Percentiles rank a stretch among this genome's conserved stretches.
Evolutionary conservation across 2,113 vertebrate species (phyloP).

Genomic region (Aphelocoma coerulescens): DNA sequence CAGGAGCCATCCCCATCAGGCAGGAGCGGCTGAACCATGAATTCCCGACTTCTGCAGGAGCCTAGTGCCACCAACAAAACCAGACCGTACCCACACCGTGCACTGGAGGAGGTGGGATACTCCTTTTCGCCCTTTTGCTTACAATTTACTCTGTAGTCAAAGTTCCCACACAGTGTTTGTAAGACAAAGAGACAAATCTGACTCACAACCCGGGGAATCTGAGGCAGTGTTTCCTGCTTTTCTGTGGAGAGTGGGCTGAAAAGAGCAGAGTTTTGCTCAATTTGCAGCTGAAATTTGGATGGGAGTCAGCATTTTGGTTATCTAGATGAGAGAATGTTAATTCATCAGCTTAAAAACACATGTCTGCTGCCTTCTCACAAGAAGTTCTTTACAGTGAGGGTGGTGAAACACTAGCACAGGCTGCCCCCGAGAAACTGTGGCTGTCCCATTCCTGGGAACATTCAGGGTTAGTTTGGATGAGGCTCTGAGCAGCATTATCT

Average conservation of each 20-base stretch:
- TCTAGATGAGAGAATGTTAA: rapidly evolving
- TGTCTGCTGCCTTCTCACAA: neutral
- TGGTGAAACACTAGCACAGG: neutral
- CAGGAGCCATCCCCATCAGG: neutral
- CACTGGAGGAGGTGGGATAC: neutral
- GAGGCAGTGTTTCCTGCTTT: neutral
- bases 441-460: neutral
- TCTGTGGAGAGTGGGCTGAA: neutral
- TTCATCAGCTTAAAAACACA: neutral
- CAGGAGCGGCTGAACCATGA: rapidly evolving
- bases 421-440: neutral
- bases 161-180: neutral
- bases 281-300: neutral
- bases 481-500: neutral
- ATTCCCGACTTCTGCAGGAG: neutral
- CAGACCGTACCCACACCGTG: neutral
- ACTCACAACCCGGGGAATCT: rapidly evolving
- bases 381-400: neutral
- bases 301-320: neutral
- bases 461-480: neutral
- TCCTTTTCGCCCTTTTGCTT: neutral
- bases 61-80: neutral
- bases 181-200: neutral
- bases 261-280: neutral
- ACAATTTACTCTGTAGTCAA: neutral